Base-by-base conservation (phyloP, 64 coral and sea anemone genomes). In the Dendronephthya gigantea region DNA sequence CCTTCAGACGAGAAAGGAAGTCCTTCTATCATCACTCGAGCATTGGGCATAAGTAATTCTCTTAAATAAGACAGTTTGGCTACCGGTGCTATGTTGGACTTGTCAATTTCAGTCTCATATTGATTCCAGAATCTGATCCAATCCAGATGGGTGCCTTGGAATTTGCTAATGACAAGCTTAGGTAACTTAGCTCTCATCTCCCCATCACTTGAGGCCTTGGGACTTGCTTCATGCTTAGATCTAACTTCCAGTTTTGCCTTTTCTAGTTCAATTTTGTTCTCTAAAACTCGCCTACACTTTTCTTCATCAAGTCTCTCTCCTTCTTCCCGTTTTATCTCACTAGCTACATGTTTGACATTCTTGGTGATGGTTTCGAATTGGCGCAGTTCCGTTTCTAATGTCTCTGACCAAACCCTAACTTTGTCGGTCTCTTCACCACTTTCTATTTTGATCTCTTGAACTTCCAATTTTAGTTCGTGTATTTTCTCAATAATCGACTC, bases 341-440 rank as follows among this genome's bases (percentile, higher is more conserved):
- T 43, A 23, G 85, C 39, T 40, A 75, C 74, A 29, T 87, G 41
- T 16, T 48, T 33, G 6, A 47, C 69, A 35, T 87, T 48, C 48
- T 50, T 50, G 16, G 48, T 16, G 7, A 50, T 9, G 7, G 7
- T 50, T 16, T 50, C 48, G 16, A 50, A 50, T 50, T 50, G 7
- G 16, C 48, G 7, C 13, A 87, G 51, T 35, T 87, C 68, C 9
- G 86, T n/a, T 50, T 87, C 69, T 22, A 50, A 81, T 9, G 7
- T 16, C 43, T 87, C 39, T 25, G 72, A 75, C 86, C 86, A 81
- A 82, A 87, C 51, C 25, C 69, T 43, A 87, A 45, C 56, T 72
- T 76, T 16, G 50, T 72, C 15, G 68, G 65, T n/a, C 59, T 79
- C 65, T 40, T 40, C 49, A 48, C 49, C 82, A 16, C 16, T 16